phyloP scores from a whole-genome alignment of 2,888 invertebrate species.

The Leucophenga maculata region DNA sequence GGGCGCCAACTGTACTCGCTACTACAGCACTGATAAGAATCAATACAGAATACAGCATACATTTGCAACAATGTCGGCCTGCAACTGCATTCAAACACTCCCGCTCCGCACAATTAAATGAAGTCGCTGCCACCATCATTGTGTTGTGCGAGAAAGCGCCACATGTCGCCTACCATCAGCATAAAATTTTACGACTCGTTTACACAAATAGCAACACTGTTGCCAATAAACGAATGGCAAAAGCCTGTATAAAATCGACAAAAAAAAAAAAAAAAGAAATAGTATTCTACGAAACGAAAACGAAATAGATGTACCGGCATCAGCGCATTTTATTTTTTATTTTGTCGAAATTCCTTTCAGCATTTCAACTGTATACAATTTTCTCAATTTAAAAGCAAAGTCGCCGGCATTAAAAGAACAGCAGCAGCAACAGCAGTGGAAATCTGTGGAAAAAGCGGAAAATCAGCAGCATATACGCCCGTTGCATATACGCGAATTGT shows the following conservation, averaged over 20 bases:
- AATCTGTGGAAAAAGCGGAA: not conserved
- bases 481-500: constrained; percentile 27
- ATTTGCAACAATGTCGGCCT: not conserved
- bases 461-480: not conserved
- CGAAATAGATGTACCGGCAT: not conserved
- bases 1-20: too few species aligned
- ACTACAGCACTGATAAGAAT: too few species aligned
- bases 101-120: not conserved
- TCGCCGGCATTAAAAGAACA: not conserved
- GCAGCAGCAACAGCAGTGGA: constrained; percentile 10
- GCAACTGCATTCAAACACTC: not conserved
- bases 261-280: not conserved
- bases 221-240: constrained; percentile 53
- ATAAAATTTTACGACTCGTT: constrained; percentile 65
- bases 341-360: not conserved
- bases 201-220: constrained; percentile 65
- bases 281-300: too few species aligned
- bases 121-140: not conserved
- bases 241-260: not conserved
- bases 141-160: not conserved
- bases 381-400: not conserved
- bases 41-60: not conserved
- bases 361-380: not conserved
- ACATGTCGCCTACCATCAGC: constrained; percentile 33
- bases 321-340: not conserved